Base-by-base conservation (phyloP, 92 coral and sea anemone species). In the Metridium senile region DNA sequence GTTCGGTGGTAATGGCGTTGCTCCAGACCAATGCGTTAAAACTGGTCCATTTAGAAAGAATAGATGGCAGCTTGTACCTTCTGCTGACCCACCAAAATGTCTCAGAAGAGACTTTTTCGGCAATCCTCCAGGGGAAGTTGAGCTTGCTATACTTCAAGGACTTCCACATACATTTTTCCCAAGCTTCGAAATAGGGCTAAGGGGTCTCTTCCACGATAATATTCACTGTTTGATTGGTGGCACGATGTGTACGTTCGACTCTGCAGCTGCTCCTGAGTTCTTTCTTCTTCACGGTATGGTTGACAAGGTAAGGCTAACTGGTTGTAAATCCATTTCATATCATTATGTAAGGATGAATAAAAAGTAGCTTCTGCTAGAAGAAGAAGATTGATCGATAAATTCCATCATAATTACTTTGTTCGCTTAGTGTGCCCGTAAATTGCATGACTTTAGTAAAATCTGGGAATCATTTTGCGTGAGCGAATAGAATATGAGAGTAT, bases 191-290 rank as follows among this genome's bases (percentile, higher is more conserved):
- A 52, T 82, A 22, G 58, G 67, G 66, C 80, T 90, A 29, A 83
- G 93, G 43, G 79, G 83, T 9, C 74, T 70, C 53, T 86, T 93
- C 26, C 98, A 93, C 47, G 93, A 90, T 54, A 77, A 80, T 7
- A 90, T 94, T 21, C 92, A 88, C 70, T 94, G 97, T 33, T 64
- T 84, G 70, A 94, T 94, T 18, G 85, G 81, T 0, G 97, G 97
- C 0, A 91, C 92, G 0, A 94, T 94, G 98, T 91, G 97, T 51
- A 63, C 86, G 11, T 7, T 86, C 6, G 92, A 94, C 29, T 83
- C 98, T 8, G 91, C 98, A 16, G 71, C 85, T 27, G 98, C 98
- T 45, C 98, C 98, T 1, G 98, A 94, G 80, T 94, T 94, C 62
- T 91, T 94, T 52, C 89, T 94, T 43, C 97, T 91, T 59, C 98